These are phyloP conservation scores for Scaptomyza cyrtandrae DNA, from an alignment of 2,888 invertebrate species.

Conservation along the genomic window DNA sequence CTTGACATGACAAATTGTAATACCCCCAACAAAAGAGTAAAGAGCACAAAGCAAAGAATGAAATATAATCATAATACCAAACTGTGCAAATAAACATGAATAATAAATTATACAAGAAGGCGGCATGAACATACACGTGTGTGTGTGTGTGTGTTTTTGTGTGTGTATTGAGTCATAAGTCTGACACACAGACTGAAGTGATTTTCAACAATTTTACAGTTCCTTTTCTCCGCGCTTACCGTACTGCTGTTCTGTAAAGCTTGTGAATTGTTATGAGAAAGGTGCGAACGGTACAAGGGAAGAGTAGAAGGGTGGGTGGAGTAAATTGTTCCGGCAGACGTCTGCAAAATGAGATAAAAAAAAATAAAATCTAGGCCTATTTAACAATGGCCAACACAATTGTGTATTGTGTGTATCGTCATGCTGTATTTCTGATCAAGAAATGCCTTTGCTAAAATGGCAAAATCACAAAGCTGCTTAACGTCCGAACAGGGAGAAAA, in stretches of 20 bases:
- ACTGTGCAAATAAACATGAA: constrained; percentile 66
- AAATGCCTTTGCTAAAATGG: constrained; percentile 35
- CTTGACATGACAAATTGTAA: not conserved
- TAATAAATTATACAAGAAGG: constrained; percentile 71
- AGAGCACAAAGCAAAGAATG: constrained; percentile 8
- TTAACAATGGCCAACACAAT: constrained; percentile 54
- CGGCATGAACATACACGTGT: constrained; percentile 4
- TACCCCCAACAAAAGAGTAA: constrained; percentile 5
- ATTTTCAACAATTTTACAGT: constrained; percentile 73
- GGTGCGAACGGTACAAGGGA: not conserved
- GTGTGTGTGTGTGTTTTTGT: too few species aligned
- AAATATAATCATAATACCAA: constrained; percentile 46
- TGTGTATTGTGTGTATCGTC: constrained; percentile 58
- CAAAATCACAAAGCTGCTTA: constrained; percentile 63
- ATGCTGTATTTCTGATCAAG: constrained; percentile 29
- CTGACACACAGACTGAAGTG: too few species aligned
- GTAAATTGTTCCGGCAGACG: constrained; percentile 53
- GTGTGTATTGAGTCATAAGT: constrained; percentile 30
- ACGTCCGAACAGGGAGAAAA: constrained; percentile 24
- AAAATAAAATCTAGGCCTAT: constrained; percentile 65
- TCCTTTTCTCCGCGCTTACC: constrained; percentile 36
- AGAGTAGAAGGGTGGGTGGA: not conserved
- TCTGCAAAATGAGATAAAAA: constrained; percentile 73
- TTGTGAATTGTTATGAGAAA: not conserved
- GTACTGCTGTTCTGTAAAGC: too few species aligned